Evolutionary conservation across 2,797 vertebrate genomes (phyloP).

Genomic region (Thamnophis elegans): DNA sequence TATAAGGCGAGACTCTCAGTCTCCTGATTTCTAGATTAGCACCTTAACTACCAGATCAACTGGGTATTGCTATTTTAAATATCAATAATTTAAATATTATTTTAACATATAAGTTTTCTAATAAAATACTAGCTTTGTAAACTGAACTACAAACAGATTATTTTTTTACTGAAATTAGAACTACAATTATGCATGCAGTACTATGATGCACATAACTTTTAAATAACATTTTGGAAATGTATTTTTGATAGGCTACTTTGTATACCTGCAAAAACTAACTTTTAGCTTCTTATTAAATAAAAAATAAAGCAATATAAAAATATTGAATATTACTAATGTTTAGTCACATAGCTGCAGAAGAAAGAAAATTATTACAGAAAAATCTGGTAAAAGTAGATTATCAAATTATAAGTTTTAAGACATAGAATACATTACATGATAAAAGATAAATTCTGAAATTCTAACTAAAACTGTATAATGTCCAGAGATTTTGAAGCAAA

Average conservation of each 20-base stretch:
- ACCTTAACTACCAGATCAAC: not conserved
- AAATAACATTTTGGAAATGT: not conserved
- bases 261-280: not conserved
- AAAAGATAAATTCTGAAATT: not conserved
- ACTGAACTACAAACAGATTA: not conserved
- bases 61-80: not conserved
- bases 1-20: not conserved
- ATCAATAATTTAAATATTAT: not conserved
- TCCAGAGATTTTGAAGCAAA: not conserved
- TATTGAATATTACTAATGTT: too few species aligned
- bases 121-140: not conserved
- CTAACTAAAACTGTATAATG: not conserved
- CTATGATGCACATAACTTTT: not conserved
- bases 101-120: not conserved
- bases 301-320: not conserved
- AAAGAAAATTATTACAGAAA: not conserved
- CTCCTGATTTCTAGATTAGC: not conserved
- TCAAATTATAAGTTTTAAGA: not conserved
- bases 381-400: not conserved
- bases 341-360: not conserved
- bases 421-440: too few species aligned
- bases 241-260: not conserved
- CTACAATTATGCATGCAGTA: not conserved
- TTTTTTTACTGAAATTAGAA: not conserved
- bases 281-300: not conserved